Evolutionary conservation across 2,888 invertebrate genomes (phyloP), one percentile per base, ranked within the genome.

Genomic region (Agrotis exclamationis): DNA sequence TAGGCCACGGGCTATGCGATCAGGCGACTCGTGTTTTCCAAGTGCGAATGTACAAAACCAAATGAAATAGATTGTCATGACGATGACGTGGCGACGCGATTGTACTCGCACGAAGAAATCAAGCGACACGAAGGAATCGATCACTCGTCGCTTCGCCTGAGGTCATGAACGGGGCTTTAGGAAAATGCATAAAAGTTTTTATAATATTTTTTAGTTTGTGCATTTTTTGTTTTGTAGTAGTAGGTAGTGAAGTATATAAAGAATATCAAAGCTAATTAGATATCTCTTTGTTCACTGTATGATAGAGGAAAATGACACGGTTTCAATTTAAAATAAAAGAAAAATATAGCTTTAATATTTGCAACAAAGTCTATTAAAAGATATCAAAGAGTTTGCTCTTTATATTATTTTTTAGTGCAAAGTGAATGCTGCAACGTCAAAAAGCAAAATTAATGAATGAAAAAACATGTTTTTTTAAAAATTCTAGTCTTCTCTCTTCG

Each of bases 391-490:
- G 5, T n/a, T 70, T 45, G 11, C 13, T 59, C n/a, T 33, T 5
- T 20, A 39, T 16, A 22, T 33, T 44, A 51, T 45, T 45, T 11
- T 45, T 2, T 45, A 2, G 14, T 20, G 20, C 13, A 47, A 47
- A 13, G 7, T n/a, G n/a, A 53, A 70, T n/a, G 22, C 45, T 47
- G 28, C 28, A 45, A 45, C 6, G 18, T 44, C 20, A 24, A 50
- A 57, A 24, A 68, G 16, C 9, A 33, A 48, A 44, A 74, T 53
- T 57, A 67, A 60, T 50, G 6, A 57, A 18, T 47, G 20, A 39
- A 9, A 39, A 24, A 33, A 7, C 7, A 5, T 20, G 16, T 39
- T 56, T 70, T 63, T n/a, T 65, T 50, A 48, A 9, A 48, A 33
- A 63, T 74, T 70, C 56, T 20, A 33, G 45, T 63, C 57, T 7